phyloP scores from a whole-genome alignment of 2,888 invertebrate species.

The Aphelenchoides bicaudatus region DNA sequence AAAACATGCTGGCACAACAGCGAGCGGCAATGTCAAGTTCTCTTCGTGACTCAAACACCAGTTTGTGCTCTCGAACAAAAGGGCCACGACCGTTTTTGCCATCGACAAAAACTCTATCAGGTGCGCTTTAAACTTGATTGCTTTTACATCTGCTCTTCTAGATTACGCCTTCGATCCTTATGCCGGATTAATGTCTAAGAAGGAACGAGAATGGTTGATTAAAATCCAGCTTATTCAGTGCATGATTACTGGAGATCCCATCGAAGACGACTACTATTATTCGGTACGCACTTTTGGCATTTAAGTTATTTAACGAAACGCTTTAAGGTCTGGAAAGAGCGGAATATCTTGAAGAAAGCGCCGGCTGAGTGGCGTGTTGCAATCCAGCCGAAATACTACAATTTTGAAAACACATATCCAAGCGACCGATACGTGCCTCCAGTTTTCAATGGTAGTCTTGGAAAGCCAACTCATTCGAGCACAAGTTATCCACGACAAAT shows the following conservation, averaged over 20 bases:
- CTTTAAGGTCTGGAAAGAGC: slow-evolving; percentile 39
- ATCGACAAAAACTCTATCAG: slow-evolving; percentile 49
- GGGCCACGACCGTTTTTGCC: slow-evolving; percentile 29
- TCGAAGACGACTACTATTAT: slow-evolving; percentile 93
- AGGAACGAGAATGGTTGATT: slow-evolving; percentile 92
- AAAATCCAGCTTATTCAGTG: slow-evolving; percentile 85
- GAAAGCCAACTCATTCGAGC: slow-evolving; percentile 36
- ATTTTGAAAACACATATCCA: slow-evolving; percentile 41
- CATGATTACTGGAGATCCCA: slow-evolving; percentile 82
- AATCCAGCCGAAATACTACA: slow-evolving; percentile 35
- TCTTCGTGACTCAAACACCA: slow-evolving; percentile 12
- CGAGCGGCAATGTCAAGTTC: slow-evolving; percentile 19
- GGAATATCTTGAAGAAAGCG: slow-evolving; percentile 33
- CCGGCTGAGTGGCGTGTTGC: slow-evolving; percentile 32
- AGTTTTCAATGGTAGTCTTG: slow-evolving; percentile 38
- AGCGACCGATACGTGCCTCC: slow-evolving; percentile 35
- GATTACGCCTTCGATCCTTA: slow-evolving; percentile 57
- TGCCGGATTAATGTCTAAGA: slow-evolving; percentile 80
- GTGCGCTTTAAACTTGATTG: no score
- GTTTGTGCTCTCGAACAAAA: background rate
- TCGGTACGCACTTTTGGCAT: slow-evolving; percentile 63
- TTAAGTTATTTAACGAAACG: slow-evolving; percentile 6
- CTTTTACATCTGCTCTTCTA: no score
- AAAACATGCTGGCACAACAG: slow-evolving; percentile 14
- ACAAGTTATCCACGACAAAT: slow-evolving; percentile 49